Conservation (phyloP, 1,140 invertebrate genomes). For the Dendrolimus punctatus region DNA sequence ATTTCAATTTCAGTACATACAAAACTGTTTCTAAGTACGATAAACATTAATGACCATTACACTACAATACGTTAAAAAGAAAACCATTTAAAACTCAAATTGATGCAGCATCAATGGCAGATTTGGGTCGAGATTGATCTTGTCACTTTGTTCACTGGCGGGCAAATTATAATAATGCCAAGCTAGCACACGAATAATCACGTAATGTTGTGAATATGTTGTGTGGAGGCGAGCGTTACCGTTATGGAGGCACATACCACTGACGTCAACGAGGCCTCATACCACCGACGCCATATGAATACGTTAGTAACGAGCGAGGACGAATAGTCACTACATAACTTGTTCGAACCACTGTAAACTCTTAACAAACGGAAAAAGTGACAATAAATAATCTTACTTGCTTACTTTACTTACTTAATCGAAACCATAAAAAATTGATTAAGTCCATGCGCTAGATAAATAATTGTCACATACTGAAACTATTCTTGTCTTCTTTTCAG, state of each 20-base stretch:
- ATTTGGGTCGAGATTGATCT: constrained; percentile 49
- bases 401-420: no score
- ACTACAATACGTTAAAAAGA: no score
- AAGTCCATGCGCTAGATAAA: background rate
- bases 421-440: no score
- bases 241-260: constrained; percentile 68
- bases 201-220: constrained; percentile 28
- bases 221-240: constrained; percentile 61
- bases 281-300: constrained; percentile 54
- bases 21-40: no score
- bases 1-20: no score
- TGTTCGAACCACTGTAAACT: background rate
- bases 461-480: constrained; percentile 2
- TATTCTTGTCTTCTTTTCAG: constrained; percentile 37
- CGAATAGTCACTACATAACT: constrained; percentile 24
- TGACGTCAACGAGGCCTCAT: constrained; percentile 66
- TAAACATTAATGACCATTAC: no score
- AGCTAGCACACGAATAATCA: constrained; percentile 7
- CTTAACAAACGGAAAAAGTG: no score
- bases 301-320: constrained; percentile 47
- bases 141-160: constrained; percentile 33
- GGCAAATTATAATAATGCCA: constrained; percentile 46
- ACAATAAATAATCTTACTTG: no score
- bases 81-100: no score
- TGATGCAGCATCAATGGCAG: constrained; percentile 10